phyloP scores from a whole-genome alignment of 2,797 vertebrate species.

The Chromis chromis region DNA sequence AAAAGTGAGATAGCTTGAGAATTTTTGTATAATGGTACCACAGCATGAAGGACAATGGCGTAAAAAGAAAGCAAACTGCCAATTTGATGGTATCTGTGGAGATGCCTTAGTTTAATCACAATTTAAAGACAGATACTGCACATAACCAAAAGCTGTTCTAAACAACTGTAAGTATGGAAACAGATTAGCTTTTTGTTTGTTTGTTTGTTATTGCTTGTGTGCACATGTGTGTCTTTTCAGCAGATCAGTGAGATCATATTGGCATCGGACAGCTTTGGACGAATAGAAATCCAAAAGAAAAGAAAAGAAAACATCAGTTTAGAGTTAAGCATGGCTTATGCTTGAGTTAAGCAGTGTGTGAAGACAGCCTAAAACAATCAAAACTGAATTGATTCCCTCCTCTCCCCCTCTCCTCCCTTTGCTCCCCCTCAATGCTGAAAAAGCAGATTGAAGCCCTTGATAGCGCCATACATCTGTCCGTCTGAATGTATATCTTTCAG shows the following conservation, averaged over 20 bases:
- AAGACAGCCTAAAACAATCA: conserved; percentile 65
- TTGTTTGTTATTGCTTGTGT: background rate
- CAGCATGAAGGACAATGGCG: conserved; percentile 6
- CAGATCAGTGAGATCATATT: conserved; percentile 15
- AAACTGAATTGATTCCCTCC: conserved; percentile 48
- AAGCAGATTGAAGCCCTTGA: conserved; percentile 68
- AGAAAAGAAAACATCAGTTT: conserved; percentile 15
- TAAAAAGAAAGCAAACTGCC: conserved; percentile 9
- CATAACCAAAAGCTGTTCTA: background rate
- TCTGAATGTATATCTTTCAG: conserved; percentile 61
- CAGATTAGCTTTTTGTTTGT: background rate
- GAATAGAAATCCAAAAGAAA: conserved; percentile 3
- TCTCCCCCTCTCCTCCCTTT: background rate
- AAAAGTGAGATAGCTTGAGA: background rate
- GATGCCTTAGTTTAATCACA: background rate
- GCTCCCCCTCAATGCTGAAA: conserved; percentile 50
- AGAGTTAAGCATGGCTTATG: conserved; percentile 33
- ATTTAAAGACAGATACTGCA: background rate
- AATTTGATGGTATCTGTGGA: background rate
- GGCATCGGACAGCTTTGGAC: background rate
- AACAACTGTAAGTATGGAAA: background rate
- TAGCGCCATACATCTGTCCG: conserved; percentile 53
- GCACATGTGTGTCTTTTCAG: conserved; percentile 7
- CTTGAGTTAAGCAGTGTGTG: conserved; percentile 40
- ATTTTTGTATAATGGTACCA: no score